phyloP scores from a whole-genome alignment of 2,113 vertebrate species.

The Picathartes gymnocephalus region DNA sequence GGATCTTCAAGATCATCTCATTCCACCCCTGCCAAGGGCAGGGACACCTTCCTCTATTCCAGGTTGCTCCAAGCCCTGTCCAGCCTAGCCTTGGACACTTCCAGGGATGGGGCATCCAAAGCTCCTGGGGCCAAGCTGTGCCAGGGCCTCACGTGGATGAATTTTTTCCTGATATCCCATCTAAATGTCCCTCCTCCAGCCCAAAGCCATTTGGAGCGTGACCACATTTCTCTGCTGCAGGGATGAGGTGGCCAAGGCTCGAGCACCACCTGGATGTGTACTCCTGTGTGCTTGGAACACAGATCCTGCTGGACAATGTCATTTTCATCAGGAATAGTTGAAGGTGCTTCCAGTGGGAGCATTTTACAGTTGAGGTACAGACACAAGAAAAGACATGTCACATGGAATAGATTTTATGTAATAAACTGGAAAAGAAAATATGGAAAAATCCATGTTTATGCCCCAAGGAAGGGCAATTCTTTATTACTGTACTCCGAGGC shows the following conservation, averaged over 20 bases:
- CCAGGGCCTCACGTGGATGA: neutral
- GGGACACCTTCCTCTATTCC: neutral
- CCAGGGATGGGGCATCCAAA: neutral
- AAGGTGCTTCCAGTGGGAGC: neutral
- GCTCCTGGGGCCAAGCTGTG: neutral
- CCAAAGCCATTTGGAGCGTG: neutral
- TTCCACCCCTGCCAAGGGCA: neutral
- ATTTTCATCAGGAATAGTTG: neutral
- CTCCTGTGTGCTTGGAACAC: neutral
- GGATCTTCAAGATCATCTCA: accelerated
- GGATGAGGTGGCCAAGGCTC: neutral
- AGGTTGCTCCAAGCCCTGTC: neutral
- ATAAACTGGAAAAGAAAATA: neutral
- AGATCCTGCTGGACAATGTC: neutral
- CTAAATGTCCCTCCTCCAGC: neutral
- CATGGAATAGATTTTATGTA: neutral
- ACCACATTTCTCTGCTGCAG: neutral
- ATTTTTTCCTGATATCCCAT: neutral
- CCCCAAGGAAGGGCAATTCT: neutral
- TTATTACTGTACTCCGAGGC: neutral
- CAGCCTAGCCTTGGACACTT: neutral
- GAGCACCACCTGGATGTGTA: neutral
- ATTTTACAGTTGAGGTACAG: neutral
- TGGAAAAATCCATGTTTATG: neutral
- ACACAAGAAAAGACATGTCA: accelerated